Evolutionary conservation across 1,140 invertebrate genomes (phyloP).

Genomic region (Phenacoccus solenopsis): DNA sequence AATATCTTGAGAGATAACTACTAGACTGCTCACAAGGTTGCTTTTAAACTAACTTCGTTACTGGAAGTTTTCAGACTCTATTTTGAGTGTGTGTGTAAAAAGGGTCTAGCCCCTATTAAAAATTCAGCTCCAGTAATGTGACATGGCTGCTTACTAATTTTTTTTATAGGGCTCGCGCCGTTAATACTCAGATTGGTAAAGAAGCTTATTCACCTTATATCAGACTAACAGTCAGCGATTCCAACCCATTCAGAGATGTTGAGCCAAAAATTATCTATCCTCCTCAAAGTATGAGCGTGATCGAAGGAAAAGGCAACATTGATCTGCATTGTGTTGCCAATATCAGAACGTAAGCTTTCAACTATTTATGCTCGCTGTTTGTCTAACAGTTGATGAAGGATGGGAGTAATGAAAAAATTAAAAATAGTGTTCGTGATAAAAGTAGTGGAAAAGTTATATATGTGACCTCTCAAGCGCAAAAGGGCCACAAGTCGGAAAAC

Average conservation of each 20-base stretch:
- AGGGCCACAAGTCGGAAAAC: too few relatives aligned
- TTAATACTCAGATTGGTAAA: slow-evolving; percentile 75
- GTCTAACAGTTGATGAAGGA: too few relatives aligned
- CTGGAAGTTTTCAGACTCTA: too few relatives aligned
- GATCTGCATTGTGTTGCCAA: slow-evolving; percentile 83
- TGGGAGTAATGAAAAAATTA: too few relatives aligned
- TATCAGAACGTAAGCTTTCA: slow-evolving; percentile 47
- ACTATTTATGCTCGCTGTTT: too few relatives aligned
- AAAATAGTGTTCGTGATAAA: too few relatives aligned
- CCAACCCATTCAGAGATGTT: slow-evolving; percentile 51
- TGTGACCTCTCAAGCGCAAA: too few relatives aligned
- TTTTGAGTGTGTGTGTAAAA: neutral
- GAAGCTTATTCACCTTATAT: slow-evolving; percentile 76
- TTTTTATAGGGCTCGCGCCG: slow-evolving; percentile 54
- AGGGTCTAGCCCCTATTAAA: neutral
- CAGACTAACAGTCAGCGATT: slow-evolving; percentile 51
- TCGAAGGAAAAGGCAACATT: slow-evolving; percentile 60
- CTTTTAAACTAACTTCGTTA: too few relatives aligned
- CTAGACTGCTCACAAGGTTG: too few relatives aligned
- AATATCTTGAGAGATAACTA: neutral
- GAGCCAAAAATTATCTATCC: slow-evolving; percentile 69
- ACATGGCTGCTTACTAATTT: neutral
- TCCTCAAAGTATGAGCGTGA: slow-evolving; percentile 62
- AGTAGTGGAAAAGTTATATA: too few relatives aligned
- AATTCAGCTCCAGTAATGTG: neutral